phyloP scores from a whole-genome alignment of 2,888 invertebrate genomes.

The Drosophila vallismaia region DNA sequence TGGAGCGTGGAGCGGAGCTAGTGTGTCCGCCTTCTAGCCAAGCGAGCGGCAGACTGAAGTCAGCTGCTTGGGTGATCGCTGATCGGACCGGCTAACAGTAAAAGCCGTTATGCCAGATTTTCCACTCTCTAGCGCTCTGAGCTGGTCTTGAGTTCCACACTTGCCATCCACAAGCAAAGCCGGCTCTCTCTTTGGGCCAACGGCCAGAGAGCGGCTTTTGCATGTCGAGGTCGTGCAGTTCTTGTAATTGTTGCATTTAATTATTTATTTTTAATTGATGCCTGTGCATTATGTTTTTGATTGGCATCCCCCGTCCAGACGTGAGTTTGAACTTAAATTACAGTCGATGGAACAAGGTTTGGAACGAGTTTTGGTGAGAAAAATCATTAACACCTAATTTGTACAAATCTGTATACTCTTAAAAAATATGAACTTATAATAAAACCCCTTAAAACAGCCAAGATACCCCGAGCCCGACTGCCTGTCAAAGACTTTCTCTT shows the following conservation, averaged over 20 bases:
- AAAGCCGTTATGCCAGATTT: conserved; percentile 63
- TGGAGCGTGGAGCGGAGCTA: conserved; percentile 32
- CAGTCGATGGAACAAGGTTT: neutral
- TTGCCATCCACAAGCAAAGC: conserved; percentile 13
- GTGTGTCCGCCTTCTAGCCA: conserved; percentile 79
- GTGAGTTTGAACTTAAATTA: conserved; percentile 75
- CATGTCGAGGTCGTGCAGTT: conserved; percentile 78
- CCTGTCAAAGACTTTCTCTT: conserved; percentile 65
- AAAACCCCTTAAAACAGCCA: neutral
- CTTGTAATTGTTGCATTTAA: conserved; percentile 65
- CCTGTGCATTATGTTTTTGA: conserved; percentile 54
- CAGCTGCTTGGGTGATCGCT: conserved; percentile 62
- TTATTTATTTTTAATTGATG: conserved; percentile 70
- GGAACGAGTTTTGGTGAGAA: conserved; percentile 25
- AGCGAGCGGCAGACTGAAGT: conserved; percentile 81
- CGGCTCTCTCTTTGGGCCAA: conserved; percentile 53
- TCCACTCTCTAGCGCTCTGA: conserved; percentile 14
- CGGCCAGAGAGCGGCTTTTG: conserved; percentile 62
- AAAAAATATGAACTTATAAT: neutral
- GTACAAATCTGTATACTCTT: too few relatives aligned
- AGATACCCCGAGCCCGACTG: conserved; percentile 22
- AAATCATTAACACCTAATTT: neutral
- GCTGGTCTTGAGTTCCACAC: conserved; percentile 23
- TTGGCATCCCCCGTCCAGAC: conserved; percentile 52
- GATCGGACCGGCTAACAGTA: conserved; percentile 65